Evolutionary conservation across 1,140 invertebrate species (phyloP).

Genomic region (Zaprionus gabonicus): DNA sequence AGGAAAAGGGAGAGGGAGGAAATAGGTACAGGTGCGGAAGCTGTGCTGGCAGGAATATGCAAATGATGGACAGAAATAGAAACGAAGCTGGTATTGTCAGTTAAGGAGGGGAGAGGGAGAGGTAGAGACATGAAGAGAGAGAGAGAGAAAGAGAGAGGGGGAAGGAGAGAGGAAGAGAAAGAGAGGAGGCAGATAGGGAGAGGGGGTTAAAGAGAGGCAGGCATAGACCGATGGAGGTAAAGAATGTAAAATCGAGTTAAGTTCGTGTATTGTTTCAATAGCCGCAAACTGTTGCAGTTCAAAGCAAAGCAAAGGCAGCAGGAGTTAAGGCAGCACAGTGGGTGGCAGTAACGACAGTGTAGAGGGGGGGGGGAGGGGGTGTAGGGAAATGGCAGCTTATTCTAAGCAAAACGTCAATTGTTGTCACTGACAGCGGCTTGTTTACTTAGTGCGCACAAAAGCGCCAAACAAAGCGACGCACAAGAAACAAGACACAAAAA

Average conservation of each 20-base stretch:
- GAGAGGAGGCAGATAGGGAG: neutral
- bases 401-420: slow-evolving; percentile 54
- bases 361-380: too few relatives aligned
- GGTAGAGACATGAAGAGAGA: neutral
- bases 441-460: slow-evolving; percentile 70
- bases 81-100: slow-evolving; percentile 20
- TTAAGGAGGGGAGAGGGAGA: neutral
- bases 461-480: slow-evolving; percentile 55
- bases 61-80: slow-evolving; percentile 46
- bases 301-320: slow-evolving; percentile 4
- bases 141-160: neutral
- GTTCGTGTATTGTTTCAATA: slow-evolving; percentile 39
- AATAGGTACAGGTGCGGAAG: slow-evolving; percentile 20
- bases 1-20: neutral
- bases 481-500: neutral
- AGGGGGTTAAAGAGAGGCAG: neutral
- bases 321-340: neutral
- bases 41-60: slow-evolving; percentile 60
- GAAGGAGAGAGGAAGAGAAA: neutral
- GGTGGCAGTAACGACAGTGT: neutral
- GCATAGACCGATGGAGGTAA: neutral
- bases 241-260: slow-evolving; percentile 2
- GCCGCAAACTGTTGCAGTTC: slow-evolving; percentile 46
- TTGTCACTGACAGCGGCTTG: slow-evolving; percentile 70
- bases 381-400: slow-evolving; percentile 1